Conservation (phyloP, 2,113 vertebrate species). For the Zootoca vivipara region DNA sequence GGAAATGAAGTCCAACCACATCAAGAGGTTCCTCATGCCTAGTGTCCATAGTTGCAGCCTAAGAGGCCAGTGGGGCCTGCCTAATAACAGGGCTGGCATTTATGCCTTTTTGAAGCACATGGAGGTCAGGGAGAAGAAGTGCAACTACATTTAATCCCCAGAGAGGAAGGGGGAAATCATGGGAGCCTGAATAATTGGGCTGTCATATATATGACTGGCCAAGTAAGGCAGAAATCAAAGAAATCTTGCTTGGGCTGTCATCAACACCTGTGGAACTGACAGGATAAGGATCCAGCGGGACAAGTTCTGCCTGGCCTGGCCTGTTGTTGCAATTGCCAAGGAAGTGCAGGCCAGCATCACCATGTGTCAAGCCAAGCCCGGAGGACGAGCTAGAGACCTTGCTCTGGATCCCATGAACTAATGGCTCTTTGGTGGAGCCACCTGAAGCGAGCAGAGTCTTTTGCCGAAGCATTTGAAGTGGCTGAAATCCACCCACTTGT, state of each 20-base stretch:
- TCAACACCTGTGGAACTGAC: background rate
- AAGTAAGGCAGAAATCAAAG: background rate
- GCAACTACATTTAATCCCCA: background rate
- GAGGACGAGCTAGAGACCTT: background rate
- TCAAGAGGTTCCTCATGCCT: no score
- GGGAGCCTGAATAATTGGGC: background rate
- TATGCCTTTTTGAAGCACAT: background rate
- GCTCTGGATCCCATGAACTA: background rate
- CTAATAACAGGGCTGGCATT: background rate
- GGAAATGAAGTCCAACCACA: no score
- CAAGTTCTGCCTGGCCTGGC: background rate
- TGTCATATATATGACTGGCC: background rate
- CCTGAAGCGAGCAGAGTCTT: background rate
- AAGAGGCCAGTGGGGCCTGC: no score
- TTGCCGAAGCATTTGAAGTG: slow-evolving; percentile 43
- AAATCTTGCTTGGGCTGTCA: background rate
- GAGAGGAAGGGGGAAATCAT: background rate
- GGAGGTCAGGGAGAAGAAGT: background rate
- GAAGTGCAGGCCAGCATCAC: no score
- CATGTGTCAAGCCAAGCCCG: background rate
- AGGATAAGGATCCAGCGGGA: no score
- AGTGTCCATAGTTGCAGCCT: no score
- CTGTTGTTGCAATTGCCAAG: background rate
- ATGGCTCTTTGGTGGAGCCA: slow-evolving; percentile 10
- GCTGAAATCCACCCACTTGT: slow-evolving; percentile 64